Evolutionary conservation across 1,140 invertebrate species (phyloP).

Genomic region (Bombus difficillimus): DNA sequence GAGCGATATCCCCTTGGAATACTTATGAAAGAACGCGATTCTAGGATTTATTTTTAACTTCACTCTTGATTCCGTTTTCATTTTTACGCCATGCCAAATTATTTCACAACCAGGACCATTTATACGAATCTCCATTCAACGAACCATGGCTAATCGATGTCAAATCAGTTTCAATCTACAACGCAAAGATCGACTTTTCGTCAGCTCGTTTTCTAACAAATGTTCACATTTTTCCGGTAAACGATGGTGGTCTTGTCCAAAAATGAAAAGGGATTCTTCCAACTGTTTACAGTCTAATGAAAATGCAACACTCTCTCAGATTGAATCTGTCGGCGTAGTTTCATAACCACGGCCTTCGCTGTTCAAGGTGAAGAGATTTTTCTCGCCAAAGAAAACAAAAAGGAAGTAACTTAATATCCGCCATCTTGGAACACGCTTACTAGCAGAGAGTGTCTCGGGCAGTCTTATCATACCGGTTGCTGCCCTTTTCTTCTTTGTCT

Average conservation of each 20-base stretch:
- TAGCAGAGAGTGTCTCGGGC: conserved; percentile 36
- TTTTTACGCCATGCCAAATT: neutral
- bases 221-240: neutral
- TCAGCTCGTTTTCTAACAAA: neutral
- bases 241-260: neutral
- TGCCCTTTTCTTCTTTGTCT: conserved; percentile 38
- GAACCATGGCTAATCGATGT: neutral
- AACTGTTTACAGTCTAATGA: conserved; percentile 14
- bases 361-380: conserved; percentile 26
- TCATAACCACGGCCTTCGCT: conserved; percentile 13
- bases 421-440: conserved; percentile 41
- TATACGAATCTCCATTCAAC: neutral
- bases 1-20: conserved; percentile 57
- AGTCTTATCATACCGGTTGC: conserved; percentile 43
- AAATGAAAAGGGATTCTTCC: neutral
- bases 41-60: neutral
- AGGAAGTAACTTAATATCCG: conserved; percentile 47
- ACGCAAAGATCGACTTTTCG: neutral
- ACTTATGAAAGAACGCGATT: conserved; percentile 54
- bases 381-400: conserved; percentile 5
- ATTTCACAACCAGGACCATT: too few species aligned
- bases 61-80: neutral
- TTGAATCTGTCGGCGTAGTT: conserved; percentile 16
- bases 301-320: conserved; percentile 18
- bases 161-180: neutral